Evolutionary conservation across 1,140 invertebrate genomes (phyloP), one percentile per base, ranked within the genome.

Genomic region (Anthonomus grandis): DNA sequence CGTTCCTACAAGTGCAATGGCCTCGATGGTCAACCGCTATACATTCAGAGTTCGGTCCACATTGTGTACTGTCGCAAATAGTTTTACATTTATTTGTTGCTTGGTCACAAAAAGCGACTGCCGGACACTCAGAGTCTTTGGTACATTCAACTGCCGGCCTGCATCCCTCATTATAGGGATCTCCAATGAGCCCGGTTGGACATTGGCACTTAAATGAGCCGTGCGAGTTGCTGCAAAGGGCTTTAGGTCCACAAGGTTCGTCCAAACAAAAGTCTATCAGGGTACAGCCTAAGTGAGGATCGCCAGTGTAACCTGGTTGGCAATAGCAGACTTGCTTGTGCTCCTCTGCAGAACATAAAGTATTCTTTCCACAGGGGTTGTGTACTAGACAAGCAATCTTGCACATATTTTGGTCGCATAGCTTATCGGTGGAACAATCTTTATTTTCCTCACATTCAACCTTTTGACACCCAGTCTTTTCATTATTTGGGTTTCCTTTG

Each of bases 21-120:
- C 82, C 85, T 21, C 77, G 75, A 71, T 92, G 91, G 66, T 86
- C 82, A 39, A 78, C 74, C 39, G 86, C 81, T 48, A 82, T 64
- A 74, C 91, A 95, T 64, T 91, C 87, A n/a, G 91, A 79, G 74
- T 93, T 93, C 12, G 81, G 77, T 42, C 89, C 90, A 78, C 91
- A 95, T 49, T 77, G 75, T 2, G 82, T 76, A 50, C 78, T 79
- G 63, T 87, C 83, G 73, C 91, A 95, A 34, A 86, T 86, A 76
- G 90, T 64, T 52, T 56, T 60, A 60, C 70, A 74, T 62, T 71
- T 73, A 17, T 64, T 65, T n/a, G 63, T 39, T 12, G 48, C 51
- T 54, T 64, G 67, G 27, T 70, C 64, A 73, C 91, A 94, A 64
- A 83, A 83, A 6, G 90, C 89, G 67, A 82, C 81, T 36, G 75